These are phyloP conservation scores for Hypotaenidia okinawae DNA, from an alignment of 2,797 vertebrate genomes.

Conservation along the genomic window DNA sequence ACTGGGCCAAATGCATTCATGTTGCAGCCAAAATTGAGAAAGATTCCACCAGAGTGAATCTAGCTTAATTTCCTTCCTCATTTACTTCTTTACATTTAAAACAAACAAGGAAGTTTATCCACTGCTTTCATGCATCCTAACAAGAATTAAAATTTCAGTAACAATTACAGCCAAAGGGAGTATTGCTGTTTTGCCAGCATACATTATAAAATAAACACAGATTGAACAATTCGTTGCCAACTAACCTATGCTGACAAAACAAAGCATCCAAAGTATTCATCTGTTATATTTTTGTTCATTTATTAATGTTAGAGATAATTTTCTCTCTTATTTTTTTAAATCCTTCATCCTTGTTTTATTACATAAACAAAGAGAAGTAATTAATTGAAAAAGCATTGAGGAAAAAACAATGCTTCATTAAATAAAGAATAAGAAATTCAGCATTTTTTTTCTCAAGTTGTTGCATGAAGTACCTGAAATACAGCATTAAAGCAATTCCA, in stretches of 20 bases:
- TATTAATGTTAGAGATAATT: not conserved
- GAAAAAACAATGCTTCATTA: not conserved
- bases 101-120: not conserved
- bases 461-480: constrained; percentile 79
- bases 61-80: not conserved
- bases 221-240: not conserved
- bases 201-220: not conserved
- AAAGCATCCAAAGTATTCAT: not conserved
- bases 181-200: not conserved
- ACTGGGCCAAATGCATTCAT: not conserved
- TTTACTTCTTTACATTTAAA: not conserved
- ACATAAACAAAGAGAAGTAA: not conserved
- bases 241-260: not conserved
- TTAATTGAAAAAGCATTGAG: not conserved
- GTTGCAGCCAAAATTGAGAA: not conserved
- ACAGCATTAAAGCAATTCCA: constrained; percentile 78
- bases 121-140: not conserved
- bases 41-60: not conserved
- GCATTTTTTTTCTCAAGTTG: not conserved
- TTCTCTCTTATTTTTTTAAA: not conserved
- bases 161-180: not conserved
- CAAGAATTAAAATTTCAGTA: not conserved
- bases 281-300: not conserved
- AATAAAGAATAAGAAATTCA: not conserved
- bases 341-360: not conserved